phyloP scores from a whole-genome alignment of 2,113 vertebrate genomes.

The Myrmecophaga tridactyla region DNA sequence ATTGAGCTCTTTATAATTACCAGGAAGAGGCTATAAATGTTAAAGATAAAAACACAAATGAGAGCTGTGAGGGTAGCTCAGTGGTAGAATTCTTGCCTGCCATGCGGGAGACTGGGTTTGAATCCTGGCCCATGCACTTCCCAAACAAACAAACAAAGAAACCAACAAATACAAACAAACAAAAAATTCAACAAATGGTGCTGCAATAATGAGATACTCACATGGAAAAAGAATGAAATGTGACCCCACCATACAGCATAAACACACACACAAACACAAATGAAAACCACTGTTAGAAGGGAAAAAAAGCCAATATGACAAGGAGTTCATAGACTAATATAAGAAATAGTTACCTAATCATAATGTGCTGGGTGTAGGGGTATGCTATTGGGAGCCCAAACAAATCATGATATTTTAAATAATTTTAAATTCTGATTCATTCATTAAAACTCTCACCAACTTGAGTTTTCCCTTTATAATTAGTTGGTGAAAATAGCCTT shows the following conservation, averaged over 20 bases:
- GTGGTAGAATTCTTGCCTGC: too few species aligned
- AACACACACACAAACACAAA: too few species aligned
- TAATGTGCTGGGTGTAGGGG: rapidly evolving
- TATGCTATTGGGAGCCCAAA: not conserved
- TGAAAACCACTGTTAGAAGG: not conserved
- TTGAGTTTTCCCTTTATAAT: not conserved
- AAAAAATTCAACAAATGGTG: too few species aligned
- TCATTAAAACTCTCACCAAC: not conserved
- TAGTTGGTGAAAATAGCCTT: not conserved
- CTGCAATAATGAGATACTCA: too few species aligned
- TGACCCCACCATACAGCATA: too few species aligned
- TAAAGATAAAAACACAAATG: not conserved
- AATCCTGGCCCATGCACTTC: too few species aligned
- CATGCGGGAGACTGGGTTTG: too few species aligned
- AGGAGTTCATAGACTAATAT: not conserved
- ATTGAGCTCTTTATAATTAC: not conserved
- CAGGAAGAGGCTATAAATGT: not conserved
- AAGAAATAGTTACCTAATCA: not conserved
- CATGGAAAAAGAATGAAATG: too few species aligned
- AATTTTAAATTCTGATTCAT: not conserved
- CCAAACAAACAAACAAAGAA: too few species aligned
- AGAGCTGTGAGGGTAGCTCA: too few species aligned
- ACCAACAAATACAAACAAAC: too few species aligned
- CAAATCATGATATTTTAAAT: not conserved
- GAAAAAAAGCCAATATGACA: not conserved